Evolutionary conservation across 2,888 invertebrate species (phyloP), one percentile per base, ranked within the genome.

Genomic region (Xylota sylvarum): DNA sequence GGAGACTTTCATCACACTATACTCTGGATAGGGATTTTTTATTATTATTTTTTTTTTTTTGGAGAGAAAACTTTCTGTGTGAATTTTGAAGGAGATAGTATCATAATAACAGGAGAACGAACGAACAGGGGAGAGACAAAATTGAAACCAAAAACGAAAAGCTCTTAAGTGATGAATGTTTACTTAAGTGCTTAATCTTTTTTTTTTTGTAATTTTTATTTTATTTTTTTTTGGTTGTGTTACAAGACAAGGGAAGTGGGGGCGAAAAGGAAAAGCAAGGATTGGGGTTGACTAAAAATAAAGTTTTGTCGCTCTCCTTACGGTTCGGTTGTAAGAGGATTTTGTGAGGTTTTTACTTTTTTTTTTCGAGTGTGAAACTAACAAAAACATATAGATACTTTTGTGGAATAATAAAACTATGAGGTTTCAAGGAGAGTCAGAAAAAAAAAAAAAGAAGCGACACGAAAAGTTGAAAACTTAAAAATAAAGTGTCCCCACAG

Each of bases 141-240:
- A 77, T 65, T 77, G 52, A 78, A 81, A 78, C 70, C 52, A 74
- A 70, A 79, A 83, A 70, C 48, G 40, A 58, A 87, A 79, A 87
- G 84, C 64, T 80, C 80, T 87, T 87, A 80, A 87, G 84, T 87
- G 74, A 80, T 77, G 84, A 88, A 84, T 88, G 84, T 88, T 88
- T 88, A 87, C 88, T 82, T 88, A 88, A 88, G 76, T 79, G 84
- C 84, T 87, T 88, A 88, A 88, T 88, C 77, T 82, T 81, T 80
- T 76, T 72, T 70, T 60, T 65, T 48, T 30, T 10, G 48, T 60
- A 23, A 23, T 55, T 65, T n/a, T n/a, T n/a, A n/a, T n/a, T n/a
- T n/a, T n/a, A n/a, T n/a, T n/a, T n/a, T n/a, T 50, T 72, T 76
- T 37, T 60, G 37, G 30, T 60, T 74, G 64, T 55, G 30, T 60